phyloP scores from a whole-genome alignment of 1,140 invertebrate genomes.

The Procambarus clarkii region DNA sequence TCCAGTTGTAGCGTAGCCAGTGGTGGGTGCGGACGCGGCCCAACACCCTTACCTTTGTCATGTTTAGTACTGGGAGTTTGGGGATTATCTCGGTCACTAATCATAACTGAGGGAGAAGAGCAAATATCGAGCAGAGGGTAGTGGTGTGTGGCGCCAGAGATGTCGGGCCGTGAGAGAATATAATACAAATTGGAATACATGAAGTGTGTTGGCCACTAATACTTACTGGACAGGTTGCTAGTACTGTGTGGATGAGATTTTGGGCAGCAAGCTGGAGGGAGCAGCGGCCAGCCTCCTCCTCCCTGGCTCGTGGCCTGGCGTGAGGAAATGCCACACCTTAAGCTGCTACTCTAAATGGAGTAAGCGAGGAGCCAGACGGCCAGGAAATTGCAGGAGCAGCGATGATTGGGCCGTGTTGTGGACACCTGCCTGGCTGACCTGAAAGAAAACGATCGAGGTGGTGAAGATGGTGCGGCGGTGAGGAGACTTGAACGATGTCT shows the following conservation, averaged over 20 bases:
- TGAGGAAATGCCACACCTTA: neutral
- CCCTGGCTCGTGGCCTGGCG: neutral
- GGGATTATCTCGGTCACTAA: neutral
- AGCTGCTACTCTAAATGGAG: neutral
- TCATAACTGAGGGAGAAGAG: neutral
- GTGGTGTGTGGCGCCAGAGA: neutral
- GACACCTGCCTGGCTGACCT: neutral
- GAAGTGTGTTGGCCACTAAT: neutral
- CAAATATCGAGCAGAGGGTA: neutral
- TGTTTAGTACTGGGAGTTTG: neutral
- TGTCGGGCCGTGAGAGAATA: neutral
- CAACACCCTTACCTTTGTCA: neutral
- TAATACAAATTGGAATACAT: neutral
- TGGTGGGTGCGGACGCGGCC: neutral
- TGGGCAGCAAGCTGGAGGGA: neutral
- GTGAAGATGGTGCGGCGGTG: neutral
- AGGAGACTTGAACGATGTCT: neutral
- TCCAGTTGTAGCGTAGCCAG: constrained; percentile 1
- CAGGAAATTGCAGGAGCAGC: neutral
- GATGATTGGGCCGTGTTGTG: neutral
- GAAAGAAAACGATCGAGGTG: neutral
- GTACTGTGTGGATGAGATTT: neutral
- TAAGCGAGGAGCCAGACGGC: neutral
- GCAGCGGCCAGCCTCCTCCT: neutral
- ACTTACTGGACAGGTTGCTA: neutral